Base-by-base conservation (phyloP, 2,888 invertebrate species). In the Sturmia bella region DNA sequence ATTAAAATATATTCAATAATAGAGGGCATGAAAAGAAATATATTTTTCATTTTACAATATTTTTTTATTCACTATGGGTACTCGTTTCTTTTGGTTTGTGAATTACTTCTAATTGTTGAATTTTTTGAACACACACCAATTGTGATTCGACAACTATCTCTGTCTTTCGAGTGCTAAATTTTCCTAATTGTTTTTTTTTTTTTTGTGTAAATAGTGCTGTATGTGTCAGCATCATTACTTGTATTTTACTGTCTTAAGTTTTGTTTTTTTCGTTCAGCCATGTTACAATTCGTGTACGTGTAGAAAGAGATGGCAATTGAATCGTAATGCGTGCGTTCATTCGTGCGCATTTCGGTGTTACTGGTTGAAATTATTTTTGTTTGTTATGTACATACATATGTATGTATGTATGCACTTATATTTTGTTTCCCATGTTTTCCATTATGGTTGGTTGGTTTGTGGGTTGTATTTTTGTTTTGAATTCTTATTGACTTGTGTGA, bases 381-480 rank as follows among this genome's bases (percentile, higher is more conserved):
- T 68, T 15, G 19, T 27, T 27, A 27, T 27, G 27, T 27, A 27
- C 27, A 27, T 27, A 27, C 27, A 27, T 27, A 27, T 27, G 27
- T 27, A 27, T 27, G 27, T 27, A 27, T 27, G 27, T 27, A 27
- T 3, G 6, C 6, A 27, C 27, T 4, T 27, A 27, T 27, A 6
- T 27, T 4, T 11, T 39, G 17, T 4, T 9, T 32, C 37, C 4
- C 7, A 15, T n/a, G 13, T 48, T 64, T 37, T 48, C 37, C 0
- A 37, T 57, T 37, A 57, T 61, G 52, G 52, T 52, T 61, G 52
- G 61, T 52, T 72, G 52, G 11, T n/a, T 72, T 52, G 69, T 69
- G 56, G 69, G 69, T 57, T 69, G 72, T 61, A 50, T 54, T 43
- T 50, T 52, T 52, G 50, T 72, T n/a, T 63, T 52, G 19, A 19